These are phyloP conservation scores for Cavia aperea DNA, from an alignment of 2,113 vertebrate species.

Conservation along the genomic window DNA sequence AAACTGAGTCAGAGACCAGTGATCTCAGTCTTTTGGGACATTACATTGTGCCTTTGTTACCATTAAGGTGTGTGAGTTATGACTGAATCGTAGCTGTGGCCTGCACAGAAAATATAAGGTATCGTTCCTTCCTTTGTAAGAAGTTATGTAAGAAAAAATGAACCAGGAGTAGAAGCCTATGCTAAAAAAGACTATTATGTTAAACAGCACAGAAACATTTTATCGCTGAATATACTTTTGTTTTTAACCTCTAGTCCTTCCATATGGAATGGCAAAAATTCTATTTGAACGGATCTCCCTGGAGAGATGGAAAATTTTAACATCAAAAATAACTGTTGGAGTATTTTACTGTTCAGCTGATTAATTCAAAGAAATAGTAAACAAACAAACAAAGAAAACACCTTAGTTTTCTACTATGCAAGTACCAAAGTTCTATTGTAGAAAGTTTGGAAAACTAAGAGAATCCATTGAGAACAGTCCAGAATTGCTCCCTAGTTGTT, in stretches of 20 bases:
- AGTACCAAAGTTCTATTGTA: accelerated
- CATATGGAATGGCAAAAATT: neutral
- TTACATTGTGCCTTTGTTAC: neutral
- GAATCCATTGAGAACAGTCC: neutral
- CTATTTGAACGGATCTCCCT: neutral
- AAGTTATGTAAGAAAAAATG: neutral
- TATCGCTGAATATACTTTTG: accelerated
- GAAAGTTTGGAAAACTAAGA: neutral
- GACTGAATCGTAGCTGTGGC: neutral
- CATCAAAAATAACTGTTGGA: neutral
- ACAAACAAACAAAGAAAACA: neutral
- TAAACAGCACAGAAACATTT: neutral
- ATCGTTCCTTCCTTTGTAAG: neutral
- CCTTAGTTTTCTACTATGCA: neutral
- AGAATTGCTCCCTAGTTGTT: neutral
- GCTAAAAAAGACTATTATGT: neutral
- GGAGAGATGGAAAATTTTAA: neutral
- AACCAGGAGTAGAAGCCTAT: neutral
- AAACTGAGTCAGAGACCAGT: neutral
- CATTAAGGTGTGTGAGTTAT: neutral
- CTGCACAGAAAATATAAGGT: neutral
- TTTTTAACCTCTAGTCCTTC: neutral
- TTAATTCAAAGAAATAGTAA: neutral
- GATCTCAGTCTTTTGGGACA: neutral
- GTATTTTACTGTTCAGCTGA: neutral